A percentile compares a stretch with the other conserved stretches of the same genome.
phyloP scores from a whole-genome alignment of 2,888 invertebrate species.

The Agelastica alni region DNA sequence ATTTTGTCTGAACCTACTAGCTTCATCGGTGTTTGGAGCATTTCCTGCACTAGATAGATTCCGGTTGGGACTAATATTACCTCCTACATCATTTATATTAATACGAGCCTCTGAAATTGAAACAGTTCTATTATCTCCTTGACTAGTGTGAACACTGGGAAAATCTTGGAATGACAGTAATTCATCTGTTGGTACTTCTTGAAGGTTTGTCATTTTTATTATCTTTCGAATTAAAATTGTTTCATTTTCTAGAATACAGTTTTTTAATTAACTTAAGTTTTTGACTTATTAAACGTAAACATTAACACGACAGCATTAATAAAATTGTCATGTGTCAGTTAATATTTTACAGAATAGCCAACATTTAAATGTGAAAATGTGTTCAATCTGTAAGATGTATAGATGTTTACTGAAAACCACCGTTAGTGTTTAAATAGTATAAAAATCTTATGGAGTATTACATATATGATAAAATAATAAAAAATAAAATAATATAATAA shows the following conservation, averaged over 20 bases:
- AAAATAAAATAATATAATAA: too few species aligned
- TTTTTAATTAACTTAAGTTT: neutral
- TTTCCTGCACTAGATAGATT: conserved; percentile 23
- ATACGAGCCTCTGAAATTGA: conserved; percentile 38
- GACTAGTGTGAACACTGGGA: conserved; percentile 60
- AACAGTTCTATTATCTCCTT: conserved; percentile 35
- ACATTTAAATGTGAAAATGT: too few species aligned
- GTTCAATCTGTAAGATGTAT: too few species aligned
- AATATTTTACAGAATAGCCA: neutral
- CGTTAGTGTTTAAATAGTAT: too few species aligned
- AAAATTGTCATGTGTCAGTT: neutral
- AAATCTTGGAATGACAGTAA: conserved; percentile 76
- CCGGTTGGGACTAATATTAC: conserved; percentile 23
- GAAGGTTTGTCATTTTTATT: conserved; percentile 50
- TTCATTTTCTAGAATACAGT: neutral
- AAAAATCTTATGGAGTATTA: too few species aligned
- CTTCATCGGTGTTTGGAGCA: conserved; percentile 15
- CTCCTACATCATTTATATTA: conserved; percentile 25
- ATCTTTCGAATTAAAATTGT: neutral
- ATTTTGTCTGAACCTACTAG: conserved; percentile 4
- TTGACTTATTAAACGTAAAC: neutral
- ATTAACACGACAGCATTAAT: conserved; percentile 1
- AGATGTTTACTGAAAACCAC: too few species aligned
- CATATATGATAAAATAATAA: too few species aligned
- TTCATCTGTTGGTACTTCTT: conserved; percentile 62